These are phyloP conservation scores for Nannospalax galili DNA, from an alignment of 2,113 vertebrate species.

Conservation along the genomic window DNA sequence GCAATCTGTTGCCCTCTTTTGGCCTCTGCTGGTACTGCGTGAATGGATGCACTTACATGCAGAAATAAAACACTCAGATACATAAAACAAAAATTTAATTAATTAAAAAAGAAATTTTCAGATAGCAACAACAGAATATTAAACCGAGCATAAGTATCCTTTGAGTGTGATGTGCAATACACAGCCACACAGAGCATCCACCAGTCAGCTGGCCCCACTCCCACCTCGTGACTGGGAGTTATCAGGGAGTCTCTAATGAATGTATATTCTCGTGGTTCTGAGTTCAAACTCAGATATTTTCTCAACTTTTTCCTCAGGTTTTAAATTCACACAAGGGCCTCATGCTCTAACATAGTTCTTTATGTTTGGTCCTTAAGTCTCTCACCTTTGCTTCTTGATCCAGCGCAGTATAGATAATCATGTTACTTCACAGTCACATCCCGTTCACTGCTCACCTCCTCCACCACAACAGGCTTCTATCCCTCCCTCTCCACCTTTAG, in stretches of 20 bases:
- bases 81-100: too few relatives aligned
- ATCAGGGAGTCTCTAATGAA: rapidly evolving
- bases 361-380: neutral
- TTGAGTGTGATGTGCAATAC: neutral
- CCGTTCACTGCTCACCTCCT: neutral
- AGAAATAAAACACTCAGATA: too few relatives aligned
- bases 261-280: neutral
- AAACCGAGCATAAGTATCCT: rapidly evolving
- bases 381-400: neutral
- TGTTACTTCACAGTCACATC: neutral
- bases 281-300: neutral
- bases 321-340: neutral
- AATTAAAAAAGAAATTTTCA: neutral
- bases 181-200: rapidly evolving
- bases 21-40: too few relatives aligned
- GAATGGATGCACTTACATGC: too few relatives aligned
- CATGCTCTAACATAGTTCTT: neutral
- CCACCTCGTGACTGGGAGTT: rapidly evolving
- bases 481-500: too few relatives aligned
- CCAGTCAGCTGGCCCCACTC: rapidly evolving
- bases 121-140: neutral
- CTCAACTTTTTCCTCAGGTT: neutral
- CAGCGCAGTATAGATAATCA: neutral
- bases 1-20: too few relatives aligned
- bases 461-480: rapidly evolving